Base-by-base conservation (phyloP, 2,797 vertebrate genomes). In the Centropyge bicolor region DNA sequence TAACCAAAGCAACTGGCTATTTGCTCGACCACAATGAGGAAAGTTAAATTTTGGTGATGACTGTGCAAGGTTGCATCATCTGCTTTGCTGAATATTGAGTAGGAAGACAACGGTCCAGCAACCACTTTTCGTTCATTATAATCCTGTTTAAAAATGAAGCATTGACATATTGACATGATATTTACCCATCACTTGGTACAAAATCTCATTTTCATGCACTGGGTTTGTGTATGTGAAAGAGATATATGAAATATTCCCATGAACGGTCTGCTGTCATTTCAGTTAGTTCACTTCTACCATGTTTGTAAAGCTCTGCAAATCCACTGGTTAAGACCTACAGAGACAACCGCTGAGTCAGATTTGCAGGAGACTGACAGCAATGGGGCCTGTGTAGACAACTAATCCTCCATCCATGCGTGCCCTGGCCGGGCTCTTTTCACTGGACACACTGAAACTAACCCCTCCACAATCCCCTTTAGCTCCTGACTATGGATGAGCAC, bases 321-420 rank as follows among this genome's bases (percentile, higher is more conserved):
- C 83, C 77, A 72, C 36, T 38, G 61, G 76, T 35, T 84, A 57
- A 78, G 38, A 72, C 76, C 83, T 27, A 60, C 71, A 74, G 73
- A 85, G 70, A 85, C 76, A 92, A 89, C 48, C 51, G 91, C 93
- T 91, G 92, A 92, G 89, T 92, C 92, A 92, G 89, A 70, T 46
- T 86, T 87, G 78, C 57, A 68, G 73, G 77, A 87, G 81, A 76
- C 74, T 62, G 86, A 83, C 77, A 77, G 87, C 87, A 59, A 80
- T n/a, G 85, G 78, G 82, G 73, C 54, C 80, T 66, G 92, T 92
- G 78, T 89, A 57, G 80, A 91, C 85, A 90, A 83, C 88, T 91
- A 94, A 94, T 94, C 92, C 91, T 82, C 76, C 60, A 56, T 79
- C 81, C 80, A 85, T 80, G 80, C 49, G n/a, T n/a, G 87, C 71